Conservation (phyloP, 2,113 vertebrate genomes). For the Pomatostomus ruficeps region DNA sequence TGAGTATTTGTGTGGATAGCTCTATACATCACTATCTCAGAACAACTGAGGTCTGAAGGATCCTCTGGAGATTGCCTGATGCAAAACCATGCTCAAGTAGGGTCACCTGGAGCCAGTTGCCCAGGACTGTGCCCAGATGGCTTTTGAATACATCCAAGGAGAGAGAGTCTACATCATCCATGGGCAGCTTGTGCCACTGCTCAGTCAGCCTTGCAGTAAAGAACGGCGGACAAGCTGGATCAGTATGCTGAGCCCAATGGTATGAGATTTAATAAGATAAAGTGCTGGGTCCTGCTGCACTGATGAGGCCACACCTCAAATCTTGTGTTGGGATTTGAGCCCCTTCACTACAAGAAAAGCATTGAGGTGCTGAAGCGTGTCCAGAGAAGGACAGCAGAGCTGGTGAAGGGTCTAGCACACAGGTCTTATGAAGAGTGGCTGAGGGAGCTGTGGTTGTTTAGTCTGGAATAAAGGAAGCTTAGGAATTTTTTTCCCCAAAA, state of each 20-base stretch:
- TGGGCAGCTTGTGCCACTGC: not conserved
- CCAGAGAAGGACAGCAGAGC: not conserved
- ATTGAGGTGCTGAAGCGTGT: rapidly evolving
- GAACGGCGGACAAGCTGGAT: not conserved
- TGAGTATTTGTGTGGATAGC: not conserved
- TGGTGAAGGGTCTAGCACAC: too few species aligned
- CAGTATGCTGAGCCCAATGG: rapidly evolving
- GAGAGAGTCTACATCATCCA: not conserved
- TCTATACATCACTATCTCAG: not conserved
- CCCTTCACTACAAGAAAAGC: not conserved
- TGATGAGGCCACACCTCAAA: not conserved
- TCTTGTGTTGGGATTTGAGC: not conserved
- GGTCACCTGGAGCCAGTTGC: not conserved
- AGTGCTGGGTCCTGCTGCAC: not conserved
- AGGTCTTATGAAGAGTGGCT: not conserved
- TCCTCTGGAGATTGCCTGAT: not conserved
- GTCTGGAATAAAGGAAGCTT: not conserved
- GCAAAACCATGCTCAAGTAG: not conserved
- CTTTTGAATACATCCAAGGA: not conserved
- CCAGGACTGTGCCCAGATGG: not conserved
- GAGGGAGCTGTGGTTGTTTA: not conserved
- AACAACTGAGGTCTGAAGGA: not conserved
- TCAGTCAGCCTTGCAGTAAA: not conserved
- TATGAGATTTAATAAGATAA: not conserved
- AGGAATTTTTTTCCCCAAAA: not conserved